Evolutionary conservation across 2,888 invertebrate species (phyloP).

Genomic region (Chesias legatella): DNA sequence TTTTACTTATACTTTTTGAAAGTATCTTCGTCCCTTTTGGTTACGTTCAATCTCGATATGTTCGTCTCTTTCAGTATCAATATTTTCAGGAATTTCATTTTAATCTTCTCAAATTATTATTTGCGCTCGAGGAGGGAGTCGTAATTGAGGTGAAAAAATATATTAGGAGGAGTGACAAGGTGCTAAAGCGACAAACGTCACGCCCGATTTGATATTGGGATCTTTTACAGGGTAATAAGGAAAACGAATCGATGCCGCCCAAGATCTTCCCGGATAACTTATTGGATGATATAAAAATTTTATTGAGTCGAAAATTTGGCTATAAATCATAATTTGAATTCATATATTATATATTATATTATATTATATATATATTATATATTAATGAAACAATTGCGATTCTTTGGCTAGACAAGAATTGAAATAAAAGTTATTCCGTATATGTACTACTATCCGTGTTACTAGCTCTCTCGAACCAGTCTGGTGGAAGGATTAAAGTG

Average conservation of each 20-base stretch:
- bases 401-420: no score
- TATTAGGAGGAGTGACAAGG: conserved; percentile 69
- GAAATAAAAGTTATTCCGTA: no score
- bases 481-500: no score
- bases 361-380: no score
- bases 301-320: conserved; percentile 20
- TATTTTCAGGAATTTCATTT: conserved; percentile 62
- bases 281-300: conserved; percentile 47
- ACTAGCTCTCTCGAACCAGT: no score
- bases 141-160: conserved; percentile 67
- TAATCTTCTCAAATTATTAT: conserved; percentile 64
- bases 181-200: conserved; percentile 71
- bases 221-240: conserved; percentile 65
- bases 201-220: conserved; percentile 66
- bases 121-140: conserved; percentile 58
- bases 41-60: conserved; percentile 32
- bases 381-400: no score
- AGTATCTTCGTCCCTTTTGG: conserved; percentile 29
- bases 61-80: conserved; percentile 47
- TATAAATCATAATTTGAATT: conserved; percentile 11
- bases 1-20: conserved; percentile 31
- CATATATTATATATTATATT: no score
- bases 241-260: conserved; percentile 45
- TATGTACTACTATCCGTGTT: no score
- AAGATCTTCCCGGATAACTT: conserved; percentile 44